Conservation (phyloP, 1,140 invertebrate species). For the Lasioglossum albipes region DNA sequence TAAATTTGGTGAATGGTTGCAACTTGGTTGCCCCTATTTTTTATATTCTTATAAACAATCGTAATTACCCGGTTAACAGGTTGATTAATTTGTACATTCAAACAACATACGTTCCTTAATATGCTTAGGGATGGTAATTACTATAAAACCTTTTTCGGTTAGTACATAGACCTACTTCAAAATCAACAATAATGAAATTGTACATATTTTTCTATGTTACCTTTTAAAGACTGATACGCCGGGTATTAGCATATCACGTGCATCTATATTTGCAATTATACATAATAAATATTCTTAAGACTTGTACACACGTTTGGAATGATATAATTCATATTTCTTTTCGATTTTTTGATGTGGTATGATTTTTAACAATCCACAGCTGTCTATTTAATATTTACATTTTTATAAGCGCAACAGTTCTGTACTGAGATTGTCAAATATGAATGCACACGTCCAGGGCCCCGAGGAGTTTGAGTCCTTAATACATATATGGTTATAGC, state of each 20-base stretch:
- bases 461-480: not conserved
- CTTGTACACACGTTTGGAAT: not conserved
- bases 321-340: not conserved
- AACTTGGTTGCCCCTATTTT: too few relatives aligned
- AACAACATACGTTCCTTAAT: too few relatives aligned
- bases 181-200: not conserved
- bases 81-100: too few relatives aligned
- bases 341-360: not conserved
- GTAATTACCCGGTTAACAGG: too few relatives aligned
- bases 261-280: not conserved
- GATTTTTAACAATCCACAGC: too few relatives aligned
- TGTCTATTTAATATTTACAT: not conserved
- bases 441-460: not conserved
- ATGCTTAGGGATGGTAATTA: not conserved
- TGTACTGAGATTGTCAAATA: not conserved
- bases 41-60: too few relatives aligned
- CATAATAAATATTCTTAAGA: not conserved
- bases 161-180: not conserved
- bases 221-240: slow-evolving; percentile 28
- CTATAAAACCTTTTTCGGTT: not conserved
- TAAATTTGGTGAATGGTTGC: too few relatives aligned
- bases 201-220: slow-evolving; percentile 11
- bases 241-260: slow-evolving; percentile 14
- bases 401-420: not conserved
- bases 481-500: not conserved